phyloP scores from a whole-genome alignment of 2,797 vertebrate genomes.

The Spizella passerina region DNA sequence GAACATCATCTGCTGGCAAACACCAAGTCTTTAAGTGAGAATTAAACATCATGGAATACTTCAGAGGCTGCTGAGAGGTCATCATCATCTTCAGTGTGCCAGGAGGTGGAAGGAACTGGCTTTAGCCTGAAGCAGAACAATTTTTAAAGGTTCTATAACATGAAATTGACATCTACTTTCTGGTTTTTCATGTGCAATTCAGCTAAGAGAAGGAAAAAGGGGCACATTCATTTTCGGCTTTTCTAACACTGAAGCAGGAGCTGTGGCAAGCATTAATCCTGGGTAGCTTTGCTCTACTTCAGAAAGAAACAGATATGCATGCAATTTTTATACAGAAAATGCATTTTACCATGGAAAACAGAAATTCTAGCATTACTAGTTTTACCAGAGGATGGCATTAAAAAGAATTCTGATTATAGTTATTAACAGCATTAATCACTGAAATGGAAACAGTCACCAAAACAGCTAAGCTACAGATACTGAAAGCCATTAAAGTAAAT shows the following conservation, averaged over 20 bases:
- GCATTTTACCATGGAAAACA: background rate
- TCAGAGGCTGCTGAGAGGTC: background rate
- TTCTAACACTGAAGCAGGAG: background rate
- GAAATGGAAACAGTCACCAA: background rate
- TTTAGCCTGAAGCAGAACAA: background rate
- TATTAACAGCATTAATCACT: background rate
- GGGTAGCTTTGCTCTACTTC: background rate
- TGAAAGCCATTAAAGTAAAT: background rate
- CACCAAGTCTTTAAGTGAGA: background rate
- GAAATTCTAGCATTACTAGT: background rate
- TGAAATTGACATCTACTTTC: accelerated
- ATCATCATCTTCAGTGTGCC: background rate
- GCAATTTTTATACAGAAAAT: background rate
- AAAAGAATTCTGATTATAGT: background rate
- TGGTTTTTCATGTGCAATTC: background rate
- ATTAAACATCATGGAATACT: background rate
- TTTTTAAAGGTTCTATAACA: background rate
- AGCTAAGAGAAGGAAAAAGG: background rate
- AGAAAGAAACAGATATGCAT: background rate
- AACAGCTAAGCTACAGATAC: background rate
- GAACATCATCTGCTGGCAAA: background rate
- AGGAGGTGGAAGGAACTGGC: background rate
- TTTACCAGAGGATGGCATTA: background rate
- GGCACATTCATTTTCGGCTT: background rate
- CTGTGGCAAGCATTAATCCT: background rate